phyloP scores from a whole-genome alignment of 1,140 invertebrate species.

The Neoseiulus cucumeris region DNA sequence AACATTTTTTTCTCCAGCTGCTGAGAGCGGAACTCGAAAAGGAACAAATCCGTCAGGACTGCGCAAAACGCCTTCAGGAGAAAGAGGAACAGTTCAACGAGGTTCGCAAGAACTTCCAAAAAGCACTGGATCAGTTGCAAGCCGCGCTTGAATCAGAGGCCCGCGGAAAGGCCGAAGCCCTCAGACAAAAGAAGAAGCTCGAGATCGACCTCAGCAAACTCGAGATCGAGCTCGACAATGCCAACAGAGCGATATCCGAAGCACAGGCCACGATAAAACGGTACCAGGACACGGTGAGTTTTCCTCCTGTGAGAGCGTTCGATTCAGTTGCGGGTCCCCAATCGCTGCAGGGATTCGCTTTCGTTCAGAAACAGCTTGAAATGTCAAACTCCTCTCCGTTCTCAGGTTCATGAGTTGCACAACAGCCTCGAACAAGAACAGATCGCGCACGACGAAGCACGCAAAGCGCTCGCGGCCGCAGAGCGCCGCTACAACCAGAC shows the following conservation, averaged over 20 bases:
- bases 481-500: slow-evolving; percentile 7
- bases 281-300: not conserved
- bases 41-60: slow-evolving; percentile 3
- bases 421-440: not conserved
- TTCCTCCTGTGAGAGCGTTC: not conserved
- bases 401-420: not conserved
- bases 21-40: not conserved
- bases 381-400: not conserved
- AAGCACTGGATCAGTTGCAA: slow-evolving; percentile 14
- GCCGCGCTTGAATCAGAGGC: not conserved
- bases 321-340: not conserved
- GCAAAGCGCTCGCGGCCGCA: not conserved
- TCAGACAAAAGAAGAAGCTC: not conserved
- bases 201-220: not conserved
- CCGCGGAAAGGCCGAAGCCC: not conserved
- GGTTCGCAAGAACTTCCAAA: slow-evolving; percentile 14
- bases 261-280: slow-evolving; percentile 1
- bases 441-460: not conserved
- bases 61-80: not conserved
- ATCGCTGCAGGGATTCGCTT: not conserved
- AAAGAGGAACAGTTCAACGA: slow-evolving; percentile 7
- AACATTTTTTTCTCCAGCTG: not conserved
- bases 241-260: not conserved
- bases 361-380: not conserved
- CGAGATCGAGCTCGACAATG: not conserved